Percentiles rank a stretch among this genome's conserved stretches.
phyloP scores from a whole-genome alignment of 2,113 vertebrate genomes.

The Felis chaus region DNA sequence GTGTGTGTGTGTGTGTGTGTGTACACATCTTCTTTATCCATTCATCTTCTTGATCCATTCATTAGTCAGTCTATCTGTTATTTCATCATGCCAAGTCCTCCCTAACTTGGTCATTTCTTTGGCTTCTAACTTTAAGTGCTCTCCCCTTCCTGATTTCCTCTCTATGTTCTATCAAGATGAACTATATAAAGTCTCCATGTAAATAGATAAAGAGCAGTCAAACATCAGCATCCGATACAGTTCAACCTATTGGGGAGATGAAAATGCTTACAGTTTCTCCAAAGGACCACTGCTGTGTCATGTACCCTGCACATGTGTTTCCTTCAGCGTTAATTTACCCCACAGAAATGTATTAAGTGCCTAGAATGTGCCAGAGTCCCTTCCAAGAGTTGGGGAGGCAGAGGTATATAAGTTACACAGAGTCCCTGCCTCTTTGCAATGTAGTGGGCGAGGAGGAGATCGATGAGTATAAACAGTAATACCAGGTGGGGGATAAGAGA shows the following conservation, averaged over 20 bases:
- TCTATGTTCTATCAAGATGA: neutral
- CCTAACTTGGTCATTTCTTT: neutral
- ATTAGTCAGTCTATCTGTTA: neutral
- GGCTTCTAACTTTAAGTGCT: neutral
- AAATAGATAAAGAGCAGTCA: neutral
- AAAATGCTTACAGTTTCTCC: neutral
- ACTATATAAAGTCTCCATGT: neutral
- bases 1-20: no score
- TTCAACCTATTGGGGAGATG: neutral
- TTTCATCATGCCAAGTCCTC: neutral
- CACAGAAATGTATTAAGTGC: neutral
- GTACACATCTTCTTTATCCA: no score
- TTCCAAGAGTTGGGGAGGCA: neutral
- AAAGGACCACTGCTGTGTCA: neutral
- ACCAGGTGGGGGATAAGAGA: neutral
- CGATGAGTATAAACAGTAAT: neutral
- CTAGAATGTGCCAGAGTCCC: neutral
- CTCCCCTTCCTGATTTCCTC: neutral
- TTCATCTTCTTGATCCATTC: no score
- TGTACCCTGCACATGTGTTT: no score
- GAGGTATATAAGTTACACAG: no score
- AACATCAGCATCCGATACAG: neutral
- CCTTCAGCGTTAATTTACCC: neutral
- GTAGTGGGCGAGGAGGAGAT: neutral
- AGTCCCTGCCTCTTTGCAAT: neutral